phyloP scores from a whole-genome alignment of 2,888 invertebrate species.

The Caenorhabditis sp. region DNA sequence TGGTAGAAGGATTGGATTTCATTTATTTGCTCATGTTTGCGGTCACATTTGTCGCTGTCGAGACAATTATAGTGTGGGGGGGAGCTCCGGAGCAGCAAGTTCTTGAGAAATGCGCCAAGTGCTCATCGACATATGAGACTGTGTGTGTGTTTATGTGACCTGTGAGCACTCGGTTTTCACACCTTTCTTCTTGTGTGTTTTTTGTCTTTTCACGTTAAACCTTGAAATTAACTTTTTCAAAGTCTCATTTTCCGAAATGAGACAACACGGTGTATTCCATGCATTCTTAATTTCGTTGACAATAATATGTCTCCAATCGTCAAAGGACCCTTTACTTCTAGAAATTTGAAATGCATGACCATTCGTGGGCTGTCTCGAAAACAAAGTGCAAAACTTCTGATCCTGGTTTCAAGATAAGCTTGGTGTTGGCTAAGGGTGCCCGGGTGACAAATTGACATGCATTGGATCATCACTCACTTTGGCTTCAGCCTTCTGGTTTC shows the following conservation, averaged over 20 bases:
- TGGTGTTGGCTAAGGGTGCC: constrained; percentile 10
- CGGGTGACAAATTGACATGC: constrained; percentile 65
- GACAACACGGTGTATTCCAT: constrained; percentile 32
- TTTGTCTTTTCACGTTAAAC: neutral
- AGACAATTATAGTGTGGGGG: constrained; percentile 44
- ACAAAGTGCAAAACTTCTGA: constrained; percentile 56
- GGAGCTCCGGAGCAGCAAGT: constrained; percentile 52
- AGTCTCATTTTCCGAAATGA: neutral
- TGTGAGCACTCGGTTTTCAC: constrained; percentile 59
- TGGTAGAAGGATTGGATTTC: constrained; percentile 59
- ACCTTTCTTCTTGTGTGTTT: constrained; percentile 38
- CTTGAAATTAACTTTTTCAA: neutral
- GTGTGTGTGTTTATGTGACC: constrained; percentile 57
- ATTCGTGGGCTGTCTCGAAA: constrained; percentile 1
- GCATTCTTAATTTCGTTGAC: constrained; percentile 35
- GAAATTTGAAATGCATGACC: constrained; percentile 55
- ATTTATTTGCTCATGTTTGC: constrained; percentile 61
- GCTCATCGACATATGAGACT: constrained; percentile 65
- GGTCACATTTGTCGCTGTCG: constrained; percentile 58
- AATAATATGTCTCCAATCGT: constrained; percentile 20
- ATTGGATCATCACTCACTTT: constrained; percentile 66
- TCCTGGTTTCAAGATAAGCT: constrained; percentile 25
- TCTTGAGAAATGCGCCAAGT: constrained; percentile 68
- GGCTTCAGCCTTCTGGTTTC: constrained; percentile 27
- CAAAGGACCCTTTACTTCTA: too few species aligned